These are phyloP conservation scores for Periphyllus acericola DNA, from an alignment of 2,888 invertebrate species.

Conservation along the genomic window DNA sequence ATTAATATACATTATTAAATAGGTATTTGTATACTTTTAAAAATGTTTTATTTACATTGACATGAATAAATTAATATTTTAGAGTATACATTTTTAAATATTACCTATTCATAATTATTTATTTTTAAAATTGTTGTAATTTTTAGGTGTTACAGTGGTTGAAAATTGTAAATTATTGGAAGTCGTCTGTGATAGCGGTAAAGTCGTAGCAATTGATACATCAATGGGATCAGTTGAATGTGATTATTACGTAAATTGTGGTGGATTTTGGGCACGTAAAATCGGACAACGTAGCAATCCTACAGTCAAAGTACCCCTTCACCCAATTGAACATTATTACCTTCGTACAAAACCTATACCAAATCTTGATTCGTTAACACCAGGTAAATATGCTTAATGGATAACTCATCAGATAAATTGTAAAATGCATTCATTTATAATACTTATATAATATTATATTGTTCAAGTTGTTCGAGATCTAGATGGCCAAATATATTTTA, in stretches of 20 bases:
- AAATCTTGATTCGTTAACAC: conserved; percentile 81
- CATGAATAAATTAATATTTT: no score
- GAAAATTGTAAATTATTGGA: conserved; percentile 81
- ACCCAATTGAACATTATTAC: conserved; percentile 94
- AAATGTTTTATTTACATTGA: no score
- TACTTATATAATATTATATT: conserved; percentile 61
- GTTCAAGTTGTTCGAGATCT: conserved; percentile 81
- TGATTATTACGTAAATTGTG: conserved; percentile 93
- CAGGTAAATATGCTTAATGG: conserved; percentile 71
- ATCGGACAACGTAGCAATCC: conserved; percentile 88
- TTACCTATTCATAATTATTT: no score
- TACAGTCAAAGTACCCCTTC: conserved; percentile 84
- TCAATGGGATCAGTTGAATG: conserved; percentile 81
- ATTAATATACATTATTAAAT: no score
- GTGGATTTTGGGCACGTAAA: conserved; percentile 93
- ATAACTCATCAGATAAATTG: conserved; percentile 53
- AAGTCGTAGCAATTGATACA: conserved; percentile 81
- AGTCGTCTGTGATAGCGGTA: conserved; percentile 75
- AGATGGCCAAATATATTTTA: conserved; percentile 87
- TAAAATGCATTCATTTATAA: conserved; percentile 6
- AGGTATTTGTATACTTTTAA: no score
- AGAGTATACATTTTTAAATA: no score
- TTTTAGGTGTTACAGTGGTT: conserved; percentile 77
- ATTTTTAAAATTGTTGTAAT: conserved; percentile 27
- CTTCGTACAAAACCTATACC: conserved; percentile 85